Evolutionary conservation across 2,888 invertebrate species (phyloP).

Genomic region (Balanococcus diminutus): DNA sequence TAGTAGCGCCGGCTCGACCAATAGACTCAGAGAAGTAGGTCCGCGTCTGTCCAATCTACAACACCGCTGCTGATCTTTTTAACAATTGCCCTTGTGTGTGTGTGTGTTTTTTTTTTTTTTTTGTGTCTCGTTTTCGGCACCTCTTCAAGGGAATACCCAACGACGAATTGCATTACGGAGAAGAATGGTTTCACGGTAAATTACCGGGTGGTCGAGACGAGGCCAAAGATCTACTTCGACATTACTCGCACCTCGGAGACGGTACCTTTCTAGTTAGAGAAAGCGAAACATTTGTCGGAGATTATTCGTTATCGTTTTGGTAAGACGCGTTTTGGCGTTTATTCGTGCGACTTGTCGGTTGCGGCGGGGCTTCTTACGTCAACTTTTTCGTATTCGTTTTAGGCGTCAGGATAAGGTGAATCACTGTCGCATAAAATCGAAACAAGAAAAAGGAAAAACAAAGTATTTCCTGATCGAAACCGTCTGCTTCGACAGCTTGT

Average conservation of each 20-base stretch:
- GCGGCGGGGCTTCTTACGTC: too few relatives aligned
- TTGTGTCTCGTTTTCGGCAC: neutral
- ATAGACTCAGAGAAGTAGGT: slow-evolving; percentile 64
- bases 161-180: slow-evolving; percentile 88
- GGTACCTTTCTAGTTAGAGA: slow-evolving; percentile 92
- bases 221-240: slow-evolving; percentile 69
- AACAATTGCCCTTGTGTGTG: neutral
- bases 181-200: slow-evolving; percentile 93
- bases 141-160: slow-evolving; percentile 70
- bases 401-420: slow-evolving; percentile 81
- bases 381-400: too few relatives aligned
- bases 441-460: slow-evolving; percentile 84
- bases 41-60: too few relatives aligned
- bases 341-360: too few relatives aligned
- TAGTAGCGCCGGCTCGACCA: slow-evolving; percentile 61
- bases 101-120: neutral
- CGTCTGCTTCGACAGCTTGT: slow-evolving; percentile 87
- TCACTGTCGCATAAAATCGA: slow-evolving; percentile 89
- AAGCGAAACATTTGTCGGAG: slow-evolving; percentile 94
- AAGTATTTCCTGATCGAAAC: slow-evolving; percentile 90
- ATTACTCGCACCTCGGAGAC: slow-evolving; percentile 82
- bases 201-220: slow-evolving; percentile 79
- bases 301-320: slow-evolving; percentile 95
- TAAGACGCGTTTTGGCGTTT: slow-evolving; percentile 58
- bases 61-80: neutral